These are phyloP conservation scores for Drusus annulatus DNA, from an alignment of 1,140 invertebrate species.

Conservation along the genomic window DNA sequence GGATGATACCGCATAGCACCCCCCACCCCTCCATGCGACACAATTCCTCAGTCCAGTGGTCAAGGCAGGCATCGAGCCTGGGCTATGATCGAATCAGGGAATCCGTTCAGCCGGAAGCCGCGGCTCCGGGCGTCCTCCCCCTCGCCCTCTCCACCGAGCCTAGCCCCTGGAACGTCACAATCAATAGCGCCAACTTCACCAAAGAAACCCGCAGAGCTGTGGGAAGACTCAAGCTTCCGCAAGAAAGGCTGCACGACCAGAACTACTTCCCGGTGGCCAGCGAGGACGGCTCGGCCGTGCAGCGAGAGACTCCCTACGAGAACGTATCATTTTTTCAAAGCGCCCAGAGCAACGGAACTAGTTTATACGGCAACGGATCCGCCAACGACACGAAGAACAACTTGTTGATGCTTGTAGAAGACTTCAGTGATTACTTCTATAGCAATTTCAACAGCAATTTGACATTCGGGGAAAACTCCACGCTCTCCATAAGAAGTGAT, in stretches of 20 bases:
- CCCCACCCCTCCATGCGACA: slow-evolving; percentile 10
- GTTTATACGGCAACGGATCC: slow-evolving; percentile 18
- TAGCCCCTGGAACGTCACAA: neutral
- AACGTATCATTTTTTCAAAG: slow-evolving; percentile 25
- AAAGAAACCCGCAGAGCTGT: neutral
- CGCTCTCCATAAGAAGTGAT: slow-evolving; percentile 63
- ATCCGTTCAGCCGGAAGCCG: slow-evolving; percentile 9
- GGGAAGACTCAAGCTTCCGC: slow-evolving; percentile 1
- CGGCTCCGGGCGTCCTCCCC: neutral
- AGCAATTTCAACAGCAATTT: slow-evolving; percentile 66
- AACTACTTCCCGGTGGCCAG: slow-evolving; percentile 5
- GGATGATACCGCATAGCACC: slow-evolving; percentile 19
- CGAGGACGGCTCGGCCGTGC: neutral
- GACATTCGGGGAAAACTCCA: slow-evolving; percentile 62
- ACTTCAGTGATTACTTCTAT: slow-evolving; percentile 76
- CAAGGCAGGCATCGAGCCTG: neutral
- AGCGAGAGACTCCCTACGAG: slow-evolving; percentile 14
- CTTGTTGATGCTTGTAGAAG: slow-evolving; percentile 73
- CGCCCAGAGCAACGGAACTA: neutral
- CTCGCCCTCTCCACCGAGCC: neutral
- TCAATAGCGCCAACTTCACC: slow-evolving; percentile 5
- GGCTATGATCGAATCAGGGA: slow-evolving; percentile 26
- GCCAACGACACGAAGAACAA: slow-evolving; percentile 64
- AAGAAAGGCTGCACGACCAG: slow-evolving; percentile 6
- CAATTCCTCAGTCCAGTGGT: slow-evolving; percentile 19